These are phyloP conservation scores for Rhodinocichla rosea DNA, from an alignment of 2,113 vertebrate genomes.

Conservation along the genomic window DNA sequence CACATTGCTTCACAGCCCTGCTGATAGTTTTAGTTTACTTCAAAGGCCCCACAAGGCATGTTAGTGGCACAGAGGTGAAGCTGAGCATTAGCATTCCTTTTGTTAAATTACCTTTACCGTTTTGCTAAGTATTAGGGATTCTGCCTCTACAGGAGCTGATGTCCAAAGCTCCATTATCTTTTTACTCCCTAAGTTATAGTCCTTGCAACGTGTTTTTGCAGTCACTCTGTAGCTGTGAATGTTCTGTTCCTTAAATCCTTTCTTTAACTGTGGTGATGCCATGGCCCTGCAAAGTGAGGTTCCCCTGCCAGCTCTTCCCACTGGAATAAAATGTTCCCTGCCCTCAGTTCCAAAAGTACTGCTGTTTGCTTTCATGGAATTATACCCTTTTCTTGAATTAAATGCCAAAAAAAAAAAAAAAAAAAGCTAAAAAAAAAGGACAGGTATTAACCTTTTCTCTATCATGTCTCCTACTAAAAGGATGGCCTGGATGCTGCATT, in stretches of 20 bases:
- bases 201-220: neutral
- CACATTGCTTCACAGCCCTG: neutral
- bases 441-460: neutral
- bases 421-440: neutral
- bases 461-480: neutral
- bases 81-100: neutral
- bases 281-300: neutral
- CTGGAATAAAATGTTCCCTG: neutral
- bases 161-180: neutral
- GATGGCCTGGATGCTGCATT: neutral
- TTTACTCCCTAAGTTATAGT: neutral
- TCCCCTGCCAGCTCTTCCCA: neutral
- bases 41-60: neutral
- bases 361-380: neutral
- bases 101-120: neutral
- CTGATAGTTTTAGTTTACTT: neutral
- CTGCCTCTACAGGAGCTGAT: neutral
- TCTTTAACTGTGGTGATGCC: neutral
- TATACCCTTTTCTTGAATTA: neutral
- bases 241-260: neutral
- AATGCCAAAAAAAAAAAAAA: neutral
- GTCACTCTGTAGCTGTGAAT: neutral
- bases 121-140: neutral
- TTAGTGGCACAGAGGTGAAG: neutral
- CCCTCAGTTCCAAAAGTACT: neutral